Conservation (phyloP, 2,888 invertebrate species). For the Scaeva pyrastri region DNA sequence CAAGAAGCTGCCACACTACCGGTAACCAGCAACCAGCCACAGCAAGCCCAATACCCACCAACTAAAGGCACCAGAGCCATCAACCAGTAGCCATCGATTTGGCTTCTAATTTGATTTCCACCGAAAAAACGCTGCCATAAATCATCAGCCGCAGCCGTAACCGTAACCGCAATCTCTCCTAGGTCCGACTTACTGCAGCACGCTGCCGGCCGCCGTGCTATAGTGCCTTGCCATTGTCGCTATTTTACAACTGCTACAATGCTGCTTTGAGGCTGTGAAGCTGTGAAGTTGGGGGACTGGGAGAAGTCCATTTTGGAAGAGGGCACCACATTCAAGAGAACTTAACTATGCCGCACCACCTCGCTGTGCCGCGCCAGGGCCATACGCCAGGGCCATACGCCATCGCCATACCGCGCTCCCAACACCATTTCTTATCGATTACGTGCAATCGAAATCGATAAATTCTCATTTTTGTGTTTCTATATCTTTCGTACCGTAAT, state of each 20-base stretch:
- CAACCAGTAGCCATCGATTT: slow-evolving; percentile 75
- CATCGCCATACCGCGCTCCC: slow-evolving; percentile 27
- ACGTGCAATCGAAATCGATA: slow-evolving; percentile 76
- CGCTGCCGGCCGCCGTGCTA: too few species aligned
- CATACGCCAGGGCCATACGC: background rate
- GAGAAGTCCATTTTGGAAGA: slow-evolving; percentile 54
- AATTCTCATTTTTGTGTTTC: slow-evolving; percentile 70
- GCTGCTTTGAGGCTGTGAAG: background rate
- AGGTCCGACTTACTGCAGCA: slow-evolving; percentile 2
- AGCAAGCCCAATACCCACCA: background rate
- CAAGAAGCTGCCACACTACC: slow-evolving; percentile 35
- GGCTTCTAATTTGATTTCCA: slow-evolving; percentile 75
- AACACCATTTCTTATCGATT: slow-evolving; percentile 70
- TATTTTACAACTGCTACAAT: slow-evolving; percentile 4
- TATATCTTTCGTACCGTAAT: slow-evolving; percentile 61
- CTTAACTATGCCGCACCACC: slow-evolving; percentile 13
- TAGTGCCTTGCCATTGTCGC: background rate
- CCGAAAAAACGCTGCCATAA: slow-evolving; percentile 72
- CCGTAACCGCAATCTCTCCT: slow-evolving; percentile 68
- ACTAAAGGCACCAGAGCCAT: slow-evolving; percentile 36
- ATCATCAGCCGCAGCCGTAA: slow-evolving; percentile 72
- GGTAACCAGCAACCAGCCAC: too few species aligned
- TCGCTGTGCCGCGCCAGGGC: background rate
- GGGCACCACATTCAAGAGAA: slow-evolving; percentile 32
- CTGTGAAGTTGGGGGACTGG: slow-evolving; percentile 8